Evolutionary conservation across 2,113 vertebrate species (phyloP).

Genomic region (Crotalus horridus): DNA sequence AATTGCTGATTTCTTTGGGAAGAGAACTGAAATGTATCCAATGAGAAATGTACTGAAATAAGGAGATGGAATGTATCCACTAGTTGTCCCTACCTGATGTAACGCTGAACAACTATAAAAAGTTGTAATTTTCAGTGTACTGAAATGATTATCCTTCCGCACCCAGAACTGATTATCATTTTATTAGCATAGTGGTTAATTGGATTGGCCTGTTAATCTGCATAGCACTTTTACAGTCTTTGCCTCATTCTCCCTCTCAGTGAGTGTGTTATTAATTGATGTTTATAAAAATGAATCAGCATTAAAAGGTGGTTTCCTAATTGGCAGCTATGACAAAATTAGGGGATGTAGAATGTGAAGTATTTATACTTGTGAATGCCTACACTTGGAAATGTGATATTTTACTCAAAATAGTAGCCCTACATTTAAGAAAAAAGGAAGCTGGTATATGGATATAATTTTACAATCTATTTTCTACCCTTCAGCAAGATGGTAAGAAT

Average conservation of each 20-base stretch:
- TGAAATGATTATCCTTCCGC: background rate
- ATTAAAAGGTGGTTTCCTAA: background rate
- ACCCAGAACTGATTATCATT: background rate
- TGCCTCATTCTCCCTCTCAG: background rate
- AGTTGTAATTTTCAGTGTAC: background rate
- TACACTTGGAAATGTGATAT: background rate
- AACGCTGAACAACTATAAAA: background rate
- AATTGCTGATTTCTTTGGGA: background rate
- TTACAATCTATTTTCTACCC: background rate
- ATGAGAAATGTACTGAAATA: background rate
- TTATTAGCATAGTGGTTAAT: slow-evolving; percentile 8
- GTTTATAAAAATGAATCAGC: slow-evolving; percentile 2
- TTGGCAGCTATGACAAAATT: background rate
- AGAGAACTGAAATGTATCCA: background rate
- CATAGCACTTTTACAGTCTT: background rate
- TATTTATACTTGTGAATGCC: background rate
- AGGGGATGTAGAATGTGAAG: background rate
- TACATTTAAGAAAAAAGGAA: background rate
- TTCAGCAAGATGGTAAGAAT: background rate
- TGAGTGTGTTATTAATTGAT: slow-evolving; percentile 1
- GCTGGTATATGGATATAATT: background rate
- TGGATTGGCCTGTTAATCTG: slow-evolving; percentile 2
- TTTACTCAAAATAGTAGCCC: background rate
- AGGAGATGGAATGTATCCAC: background rate
- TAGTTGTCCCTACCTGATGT: background rate